These are phyloP conservation scores for Heliconius ismenius DNA, from an alignment of 2,888 invertebrate species.

Conservation along the genomic window DNA sequence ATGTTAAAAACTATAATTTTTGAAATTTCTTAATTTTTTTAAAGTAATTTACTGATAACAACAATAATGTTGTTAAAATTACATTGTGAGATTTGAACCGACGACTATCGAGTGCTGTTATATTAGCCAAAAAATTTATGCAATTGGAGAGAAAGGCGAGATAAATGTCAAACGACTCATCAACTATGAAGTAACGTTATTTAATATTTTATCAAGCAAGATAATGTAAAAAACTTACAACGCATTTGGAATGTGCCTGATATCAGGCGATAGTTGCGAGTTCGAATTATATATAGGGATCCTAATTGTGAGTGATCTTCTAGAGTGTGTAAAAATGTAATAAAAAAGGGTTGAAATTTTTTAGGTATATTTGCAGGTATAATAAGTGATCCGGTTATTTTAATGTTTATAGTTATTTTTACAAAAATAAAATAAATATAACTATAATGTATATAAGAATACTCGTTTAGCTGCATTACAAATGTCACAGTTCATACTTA, in stretches of 20 bases:
- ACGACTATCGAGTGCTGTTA: too few species aligned
- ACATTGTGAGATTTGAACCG: background rate
- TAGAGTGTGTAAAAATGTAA: too few species aligned
- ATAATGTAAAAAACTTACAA: background rate
- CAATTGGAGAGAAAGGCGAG: background rate
- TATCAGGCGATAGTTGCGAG: background rate
- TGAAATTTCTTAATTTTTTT: background rate
- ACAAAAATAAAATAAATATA: background rate
- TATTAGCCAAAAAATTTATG: background rate
- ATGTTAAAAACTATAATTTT: background rate
- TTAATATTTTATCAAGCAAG: background rate
- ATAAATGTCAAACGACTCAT: conserved; percentile 5
- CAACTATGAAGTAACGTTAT: background rate
- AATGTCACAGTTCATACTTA: conserved; percentile 7
- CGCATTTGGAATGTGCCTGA: background rate
- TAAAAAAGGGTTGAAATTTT: background rate
- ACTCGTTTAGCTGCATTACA: background rate
- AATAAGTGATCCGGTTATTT: background rate
- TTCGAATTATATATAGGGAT: background rate
- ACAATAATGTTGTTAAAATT: background rate
- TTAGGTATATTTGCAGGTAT: background rate
- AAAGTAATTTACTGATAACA: too few species aligned
- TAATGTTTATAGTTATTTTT: background rate
- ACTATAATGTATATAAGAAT: background rate
- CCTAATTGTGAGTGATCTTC: too few species aligned